phyloP scores from a whole-genome alignment of 2,113 vertebrate species.

The Pygoscelis adeliae region DNA sequence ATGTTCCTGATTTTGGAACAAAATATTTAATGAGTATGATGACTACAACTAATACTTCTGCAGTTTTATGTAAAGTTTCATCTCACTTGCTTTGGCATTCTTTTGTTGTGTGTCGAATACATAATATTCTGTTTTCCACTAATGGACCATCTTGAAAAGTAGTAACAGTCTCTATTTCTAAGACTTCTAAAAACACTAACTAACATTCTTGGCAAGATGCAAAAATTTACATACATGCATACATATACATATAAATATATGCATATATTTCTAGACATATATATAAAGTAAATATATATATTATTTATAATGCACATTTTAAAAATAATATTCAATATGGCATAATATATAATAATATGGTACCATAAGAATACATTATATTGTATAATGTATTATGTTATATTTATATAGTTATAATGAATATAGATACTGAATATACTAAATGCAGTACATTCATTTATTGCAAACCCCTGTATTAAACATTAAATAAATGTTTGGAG shows the following conservation, averaged over 20 bases:
- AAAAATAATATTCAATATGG: not conserved
- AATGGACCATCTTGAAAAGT: not conserved
- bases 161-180: not conserved
- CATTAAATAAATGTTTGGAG: not conserved
- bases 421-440: not conserved
- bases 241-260: not conserved
- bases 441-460: not conserved
- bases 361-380: not conserved
- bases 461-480: not conserved
- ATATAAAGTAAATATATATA: not conserved
- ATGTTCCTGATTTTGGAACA: not conserved
- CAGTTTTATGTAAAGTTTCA: not conserved
- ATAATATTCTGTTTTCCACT: not conserved
- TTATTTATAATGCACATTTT: not conserved
- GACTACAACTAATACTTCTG: not conserved
- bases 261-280: not conserved
- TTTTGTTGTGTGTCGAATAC: not conserved
- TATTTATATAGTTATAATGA: not conserved
- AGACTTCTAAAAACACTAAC: not conserved
- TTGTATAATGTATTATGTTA: not conserved
- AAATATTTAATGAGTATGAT: not conserved
- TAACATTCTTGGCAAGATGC: not conserved
- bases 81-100: not conserved
- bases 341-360: not conserved
- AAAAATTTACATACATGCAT: not conserved